These are phyloP conservation scores for Grapholita molesta DNA, from an alignment of 1,140 invertebrate species.

Conservation along the genomic window DNA sequence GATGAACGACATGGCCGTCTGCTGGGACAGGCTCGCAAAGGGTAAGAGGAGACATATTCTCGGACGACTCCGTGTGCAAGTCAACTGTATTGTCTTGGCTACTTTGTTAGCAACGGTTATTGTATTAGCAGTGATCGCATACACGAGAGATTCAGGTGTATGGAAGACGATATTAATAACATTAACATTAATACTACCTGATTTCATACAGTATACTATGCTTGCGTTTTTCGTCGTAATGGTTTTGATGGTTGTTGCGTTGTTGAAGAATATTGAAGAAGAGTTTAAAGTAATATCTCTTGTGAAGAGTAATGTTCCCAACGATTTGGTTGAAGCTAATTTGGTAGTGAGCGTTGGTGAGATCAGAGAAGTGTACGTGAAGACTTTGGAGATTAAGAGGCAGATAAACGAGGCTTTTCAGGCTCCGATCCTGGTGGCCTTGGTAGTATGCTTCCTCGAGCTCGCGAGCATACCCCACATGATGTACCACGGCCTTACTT, in stretches of 20 bases:
- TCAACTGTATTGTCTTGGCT: background rate
- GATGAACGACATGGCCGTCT: background rate
- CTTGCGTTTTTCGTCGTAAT: background rate
- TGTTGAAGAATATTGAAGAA: background rate
- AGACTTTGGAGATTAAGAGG: background rate
- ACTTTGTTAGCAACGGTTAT: background rate
- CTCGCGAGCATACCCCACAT: background rate
- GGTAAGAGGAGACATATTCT: background rate
- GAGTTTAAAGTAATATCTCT: background rate
- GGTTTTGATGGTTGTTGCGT: background rate
- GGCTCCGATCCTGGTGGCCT: background rate
- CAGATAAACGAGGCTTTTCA: background rate
- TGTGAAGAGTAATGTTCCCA: background rate
- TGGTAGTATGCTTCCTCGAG: background rate
- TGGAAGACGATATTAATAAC: background rate
- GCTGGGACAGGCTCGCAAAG: background rate
- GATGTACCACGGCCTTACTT: background rate
- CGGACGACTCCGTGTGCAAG: background rate
- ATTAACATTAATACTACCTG: background rate
- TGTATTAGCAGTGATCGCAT: background rate
- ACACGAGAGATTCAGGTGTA: background rate
- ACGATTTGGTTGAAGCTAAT: background rate
- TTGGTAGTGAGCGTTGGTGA: background rate
- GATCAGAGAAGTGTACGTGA: background rate
- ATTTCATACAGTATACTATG: background rate